A percentile compares a stretch with the other conserved stretches of the same genome.
Evolutionary conservation across 2,797 vertebrate genomes (phyloP).

Genomic region (Cheirogaleus major): DNA sequence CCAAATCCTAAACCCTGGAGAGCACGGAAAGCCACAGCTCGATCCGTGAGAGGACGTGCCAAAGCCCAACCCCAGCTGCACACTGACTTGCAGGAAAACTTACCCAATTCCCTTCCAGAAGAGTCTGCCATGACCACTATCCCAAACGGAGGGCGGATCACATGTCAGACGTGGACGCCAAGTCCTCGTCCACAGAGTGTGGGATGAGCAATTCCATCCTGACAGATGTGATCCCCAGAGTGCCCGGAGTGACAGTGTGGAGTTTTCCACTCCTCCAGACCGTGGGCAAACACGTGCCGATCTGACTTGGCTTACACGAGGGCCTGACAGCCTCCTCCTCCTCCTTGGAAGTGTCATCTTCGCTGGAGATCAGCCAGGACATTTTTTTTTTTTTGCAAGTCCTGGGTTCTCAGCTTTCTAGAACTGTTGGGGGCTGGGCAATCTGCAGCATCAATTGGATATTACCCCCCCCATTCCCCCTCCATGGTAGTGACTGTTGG

Average conservation of each 20-base stretch:
- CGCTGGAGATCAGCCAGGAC: not conserved
- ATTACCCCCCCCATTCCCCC: not conserved
- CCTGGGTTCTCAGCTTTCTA: not conserved
- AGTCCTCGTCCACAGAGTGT: not conserved
- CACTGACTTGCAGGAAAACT: not conserved
- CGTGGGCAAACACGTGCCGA: not conserved
- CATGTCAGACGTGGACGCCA: conserved; percentile 29
- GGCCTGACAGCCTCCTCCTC: not conserved
- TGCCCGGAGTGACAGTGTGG: not conserved
- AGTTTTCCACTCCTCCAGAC: conserved; percentile 47
- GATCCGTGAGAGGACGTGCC: not conserved
- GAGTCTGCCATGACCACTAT: not conserved
- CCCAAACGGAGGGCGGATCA: conserved; percentile 7
- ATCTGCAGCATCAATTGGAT: not conserved
- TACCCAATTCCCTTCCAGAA: conserved; percentile 34
- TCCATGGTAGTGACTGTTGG: not conserved
- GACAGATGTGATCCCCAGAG: conserved; percentile 58
- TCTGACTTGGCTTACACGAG: not conserved
- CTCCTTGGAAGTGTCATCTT: not conserved
- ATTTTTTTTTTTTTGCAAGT: not conserved
- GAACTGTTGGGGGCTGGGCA: not conserved
- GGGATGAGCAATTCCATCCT: not conserved
- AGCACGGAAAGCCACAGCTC: conserved; percentile 22
- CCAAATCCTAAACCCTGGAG: conserved; percentile 46
- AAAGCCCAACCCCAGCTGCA: conserved; percentile 65